Conservation (phyloP, 2,888 invertebrate genomes). For the Scaptomyza polygonia region DNA sequence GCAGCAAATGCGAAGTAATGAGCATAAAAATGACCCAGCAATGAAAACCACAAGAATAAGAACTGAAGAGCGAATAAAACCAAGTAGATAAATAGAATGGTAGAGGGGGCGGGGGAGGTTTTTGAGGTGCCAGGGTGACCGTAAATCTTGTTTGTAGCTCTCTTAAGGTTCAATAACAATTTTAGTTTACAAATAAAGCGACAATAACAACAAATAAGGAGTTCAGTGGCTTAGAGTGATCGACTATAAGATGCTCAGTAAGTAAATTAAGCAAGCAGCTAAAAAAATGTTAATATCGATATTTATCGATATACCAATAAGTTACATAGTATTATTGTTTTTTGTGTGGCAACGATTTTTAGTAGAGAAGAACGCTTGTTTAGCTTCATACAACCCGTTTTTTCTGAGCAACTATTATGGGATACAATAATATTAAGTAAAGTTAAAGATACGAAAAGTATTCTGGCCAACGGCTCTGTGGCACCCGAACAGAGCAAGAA, state of each 20-base stretch:
- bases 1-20: constrained; percentile 70
- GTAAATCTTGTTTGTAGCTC: constrained; percentile 75
- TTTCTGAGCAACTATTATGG: no score
- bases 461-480: constrained; percentile 2
- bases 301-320: background rate
- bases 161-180: constrained; percentile 81
- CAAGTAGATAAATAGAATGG: background rate
- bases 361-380: background rate
- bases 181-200: constrained; percentile 70
- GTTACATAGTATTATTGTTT: background rate
- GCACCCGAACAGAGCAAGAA: background rate
- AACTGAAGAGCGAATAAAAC: background rate
- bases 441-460: constrained; percentile 10
- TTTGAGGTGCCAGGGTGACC: constrained; percentile 52
- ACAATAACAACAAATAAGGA: constrained; percentile 31
- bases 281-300: background rate
- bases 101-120: background rate
- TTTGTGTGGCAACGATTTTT: no score
- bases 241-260: background rate
- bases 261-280: background rate
- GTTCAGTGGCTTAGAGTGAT: background rate
- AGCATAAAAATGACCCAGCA: constrained; percentile 65
- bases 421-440: constrained; percentile 16
- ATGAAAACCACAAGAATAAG: constrained; percentile 30
- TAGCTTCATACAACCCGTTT: background rate